phyloP scores from a whole-genome alignment of 2,113 vertebrate genomes.

The Hydropotes inermis region DNA sequence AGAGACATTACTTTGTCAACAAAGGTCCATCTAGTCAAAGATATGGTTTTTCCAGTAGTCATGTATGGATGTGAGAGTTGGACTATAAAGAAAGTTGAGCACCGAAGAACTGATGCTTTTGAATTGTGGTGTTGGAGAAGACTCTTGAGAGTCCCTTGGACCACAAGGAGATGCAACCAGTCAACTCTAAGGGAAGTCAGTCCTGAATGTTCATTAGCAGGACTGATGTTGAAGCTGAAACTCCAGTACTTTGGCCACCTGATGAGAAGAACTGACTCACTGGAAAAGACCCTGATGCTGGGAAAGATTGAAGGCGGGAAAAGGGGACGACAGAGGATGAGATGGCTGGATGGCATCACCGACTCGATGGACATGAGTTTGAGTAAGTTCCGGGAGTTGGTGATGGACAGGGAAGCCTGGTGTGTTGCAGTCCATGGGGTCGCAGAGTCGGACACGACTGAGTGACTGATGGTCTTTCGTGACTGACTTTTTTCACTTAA shows the following conservation, averaged over 20 bases:
- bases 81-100: not conserved
- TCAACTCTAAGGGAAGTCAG: not conserved
- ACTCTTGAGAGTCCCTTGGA: not conserved
- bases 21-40: not conserved
- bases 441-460: not conserved
- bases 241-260: not conserved
- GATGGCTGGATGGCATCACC: not conserved
- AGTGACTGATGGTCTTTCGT: not conserved
- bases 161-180: not conserved
- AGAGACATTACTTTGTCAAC: not conserved
- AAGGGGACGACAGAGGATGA: not conserved
- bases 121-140: not conserved
- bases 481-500: not conserved
- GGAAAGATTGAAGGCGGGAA: not conserved
- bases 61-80: not conserved
- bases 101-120: not conserved
- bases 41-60: not conserved
- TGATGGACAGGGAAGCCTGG: not conserved
- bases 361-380: not conserved
- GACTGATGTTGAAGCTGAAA: not conserved
- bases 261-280: not conserved
- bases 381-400: not conserved
- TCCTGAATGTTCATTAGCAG: not conserved
- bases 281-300: not conserved
- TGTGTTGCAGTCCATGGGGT: not conserved